Evolutionary conservation across 2,888 invertebrate genomes (phyloP).

Genomic region (Ichneumon xanthorius): DNA sequence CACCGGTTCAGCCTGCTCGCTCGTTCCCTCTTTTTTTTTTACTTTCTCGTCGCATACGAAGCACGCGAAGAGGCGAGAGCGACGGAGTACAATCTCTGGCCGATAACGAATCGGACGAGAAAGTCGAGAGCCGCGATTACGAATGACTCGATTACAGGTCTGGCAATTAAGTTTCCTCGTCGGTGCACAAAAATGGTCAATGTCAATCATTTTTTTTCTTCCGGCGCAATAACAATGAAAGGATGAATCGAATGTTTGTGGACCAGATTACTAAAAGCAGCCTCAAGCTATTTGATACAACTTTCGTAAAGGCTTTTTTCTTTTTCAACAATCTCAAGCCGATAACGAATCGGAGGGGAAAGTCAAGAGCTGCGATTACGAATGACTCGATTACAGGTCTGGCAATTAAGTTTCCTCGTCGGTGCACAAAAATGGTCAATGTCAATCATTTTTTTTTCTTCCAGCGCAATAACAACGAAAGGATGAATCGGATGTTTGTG

Average conservation of each 20-base stretch:
- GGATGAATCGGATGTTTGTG: neutral
- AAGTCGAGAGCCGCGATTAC: neutral
- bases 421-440: neutral
- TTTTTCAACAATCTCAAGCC: too few species aligned
- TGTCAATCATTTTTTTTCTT: neutral
- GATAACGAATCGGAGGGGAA: too few species aligned
- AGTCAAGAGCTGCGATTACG: neutral
- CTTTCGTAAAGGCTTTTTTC: too few species aligned
- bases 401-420: neutral
- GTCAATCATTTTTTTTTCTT: neutral
- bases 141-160: neutral
- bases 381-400: neutral
- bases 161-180: neutral
- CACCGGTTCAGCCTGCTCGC: conserved; percentile 18
- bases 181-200: neutral
- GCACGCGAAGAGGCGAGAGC: too few species aligned
- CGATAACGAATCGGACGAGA: too few species aligned
- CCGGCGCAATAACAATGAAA: neutral
- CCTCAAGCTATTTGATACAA: neutral
- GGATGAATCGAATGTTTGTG: neutral
- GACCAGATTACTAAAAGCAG: neutral
- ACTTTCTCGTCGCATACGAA: neutral
- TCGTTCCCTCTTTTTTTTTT: neutral
- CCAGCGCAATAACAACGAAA: neutral
- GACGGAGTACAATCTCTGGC: too few species aligned